Conservation (phyloP, 2,797 vertebrate species). For the Helicolenus hilgendorfi region DNA sequence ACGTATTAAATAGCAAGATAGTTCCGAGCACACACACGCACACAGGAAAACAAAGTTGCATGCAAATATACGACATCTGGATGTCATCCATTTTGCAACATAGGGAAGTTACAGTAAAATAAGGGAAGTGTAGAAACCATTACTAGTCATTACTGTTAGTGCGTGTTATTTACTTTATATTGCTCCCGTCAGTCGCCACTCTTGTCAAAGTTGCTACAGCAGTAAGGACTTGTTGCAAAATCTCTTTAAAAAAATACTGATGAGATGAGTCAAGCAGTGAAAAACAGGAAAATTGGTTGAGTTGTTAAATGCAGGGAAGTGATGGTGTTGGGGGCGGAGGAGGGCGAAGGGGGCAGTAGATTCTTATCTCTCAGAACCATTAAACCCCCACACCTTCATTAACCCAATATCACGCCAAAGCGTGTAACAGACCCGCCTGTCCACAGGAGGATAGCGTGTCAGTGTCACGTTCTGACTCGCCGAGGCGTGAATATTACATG, state of each 20-base stretch:
- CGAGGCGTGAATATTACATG: no score
- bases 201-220: constrained; percentile 6
- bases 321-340: background rate
- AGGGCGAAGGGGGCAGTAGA: background rate
- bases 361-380: background rate
- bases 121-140: constrained; percentile 65
- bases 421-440: no score
- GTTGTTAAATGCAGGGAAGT: background rate
- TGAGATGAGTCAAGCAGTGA: background rate
- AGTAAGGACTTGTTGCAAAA: constrained; percentile 28
- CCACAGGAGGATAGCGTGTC: no score
- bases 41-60: background rate
- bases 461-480: no score
- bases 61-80: background rate
- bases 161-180: constrained; percentile 34
- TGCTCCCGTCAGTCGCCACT: background rate
- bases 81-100: constrained; percentile 54
- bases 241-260: constrained; percentile 22
- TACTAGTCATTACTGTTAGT: constrained; percentile 23
- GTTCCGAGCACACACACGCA: background rate
- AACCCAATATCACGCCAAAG: no score
- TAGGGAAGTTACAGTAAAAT: constrained; percentile 60
- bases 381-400: no score
- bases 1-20: background rate
- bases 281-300: background rate